phyloP scores from a whole-genome alignment of 2,113 vertebrate species.

The Catharus minimus region DNA sequence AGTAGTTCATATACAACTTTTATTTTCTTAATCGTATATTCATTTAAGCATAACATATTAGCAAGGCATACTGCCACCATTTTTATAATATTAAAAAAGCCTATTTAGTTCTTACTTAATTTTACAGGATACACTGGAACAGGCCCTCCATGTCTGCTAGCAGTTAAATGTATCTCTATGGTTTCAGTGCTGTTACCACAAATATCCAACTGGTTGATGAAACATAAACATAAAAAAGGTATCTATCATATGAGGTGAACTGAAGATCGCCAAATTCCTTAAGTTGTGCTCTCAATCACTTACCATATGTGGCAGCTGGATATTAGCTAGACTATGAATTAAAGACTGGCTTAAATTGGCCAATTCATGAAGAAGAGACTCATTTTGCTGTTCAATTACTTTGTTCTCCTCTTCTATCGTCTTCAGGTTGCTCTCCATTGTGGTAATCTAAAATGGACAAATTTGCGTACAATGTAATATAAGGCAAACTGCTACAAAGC shows the following conservation, averaged over 20 bases:
- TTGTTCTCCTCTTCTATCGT: slow-evolving; percentile 99
- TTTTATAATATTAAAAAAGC: slow-evolving; percentile 42
- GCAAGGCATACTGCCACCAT: slow-evolving; percentile 58
- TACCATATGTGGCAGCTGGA: slow-evolving; percentile 99
- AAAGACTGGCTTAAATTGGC: slow-evolving; percentile 98
- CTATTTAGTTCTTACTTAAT: slow-evolving; percentile 65
- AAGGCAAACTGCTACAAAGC: slow-evolving; percentile 21
- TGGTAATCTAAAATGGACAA: slow-evolving; percentile 89
- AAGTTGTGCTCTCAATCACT: slow-evolving; percentile 84
- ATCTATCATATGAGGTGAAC: slow-evolving; percentile 58
- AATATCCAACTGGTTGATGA: slow-evolving; percentile 68
- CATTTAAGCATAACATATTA: slow-evolving; percentile 78
- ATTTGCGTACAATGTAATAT: slow-evolving; percentile 66
- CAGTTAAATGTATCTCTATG: slow-evolving; percentile 67
- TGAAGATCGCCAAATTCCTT: slow-evolving; percentile 72
- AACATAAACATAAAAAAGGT: slow-evolving; percentile 63
- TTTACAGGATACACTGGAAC: slow-evolving; percentile 64
- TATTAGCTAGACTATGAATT: slow-evolving; percentile 98
- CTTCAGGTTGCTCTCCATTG: slow-evolving; percentile 99
- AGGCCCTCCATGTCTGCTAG: slow-evolving; percentile 72
- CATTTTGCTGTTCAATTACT: slow-evolving; percentile 99
- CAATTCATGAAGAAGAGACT: slow-evolving; percentile 97
- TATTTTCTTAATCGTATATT: slow-evolving; percentile 75
- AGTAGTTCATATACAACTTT: slow-evolving; percentile 83
- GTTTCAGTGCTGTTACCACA: slow-evolving; percentile 69